Percentiles rank a stretch among this genome's conserved stretches.
phyloP scores from a whole-genome alignment of 2,888 invertebrate species.

The Vandiemenella viatica region DNA sequence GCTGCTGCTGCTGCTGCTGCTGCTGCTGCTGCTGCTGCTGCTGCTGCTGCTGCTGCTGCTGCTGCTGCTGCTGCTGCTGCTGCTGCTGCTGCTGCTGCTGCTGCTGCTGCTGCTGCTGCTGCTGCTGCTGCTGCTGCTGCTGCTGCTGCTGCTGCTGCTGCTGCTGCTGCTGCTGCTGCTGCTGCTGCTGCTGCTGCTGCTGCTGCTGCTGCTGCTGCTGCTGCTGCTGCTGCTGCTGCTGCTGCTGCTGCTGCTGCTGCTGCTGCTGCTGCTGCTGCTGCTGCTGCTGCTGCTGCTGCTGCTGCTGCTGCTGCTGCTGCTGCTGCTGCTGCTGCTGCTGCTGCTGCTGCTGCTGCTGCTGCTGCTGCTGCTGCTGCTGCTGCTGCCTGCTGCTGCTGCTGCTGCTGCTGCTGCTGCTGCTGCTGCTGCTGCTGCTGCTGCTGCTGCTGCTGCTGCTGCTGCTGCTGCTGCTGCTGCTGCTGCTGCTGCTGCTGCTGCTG shows the following conservation, averaged over 20 bases:
- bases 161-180: neutral
- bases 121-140: neutral
- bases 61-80: neutral
- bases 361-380: neutral
- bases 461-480: neutral
- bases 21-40: neutral
- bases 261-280: neutral
- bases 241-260: neutral
- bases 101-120: neutral
- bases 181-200: neutral
- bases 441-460: neutral
- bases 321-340: neutral
- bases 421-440: neutral
- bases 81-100: neutral
- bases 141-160: neutral
- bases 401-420: neutral
- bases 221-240: neutral
- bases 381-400: no score
- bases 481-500: neutral
- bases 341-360: neutral
- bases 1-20: conserved; percentile 17
- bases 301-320: neutral
- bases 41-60: neutral
- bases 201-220: neutral
- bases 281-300: neutral